Evolutionary conservation across 2,888 invertebrate species (phyloP).

Genomic region (Pristionchus fissidentatus): DNA sequence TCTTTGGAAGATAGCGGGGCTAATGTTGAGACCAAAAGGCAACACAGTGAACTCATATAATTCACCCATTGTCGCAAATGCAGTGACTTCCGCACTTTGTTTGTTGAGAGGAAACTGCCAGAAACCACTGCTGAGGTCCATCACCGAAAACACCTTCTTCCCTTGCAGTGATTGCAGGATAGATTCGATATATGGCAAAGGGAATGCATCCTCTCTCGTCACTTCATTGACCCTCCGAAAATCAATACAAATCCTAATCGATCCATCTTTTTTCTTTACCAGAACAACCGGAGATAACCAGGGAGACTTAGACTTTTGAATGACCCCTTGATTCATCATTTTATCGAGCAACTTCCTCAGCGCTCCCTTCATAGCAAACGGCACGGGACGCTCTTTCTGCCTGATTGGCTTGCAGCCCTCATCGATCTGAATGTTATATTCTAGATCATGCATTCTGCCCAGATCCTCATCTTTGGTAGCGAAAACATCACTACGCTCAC

Average conservation of each 20-base stretch:
- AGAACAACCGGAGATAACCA: constrained; percentile 6
- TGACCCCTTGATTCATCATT: background rate
- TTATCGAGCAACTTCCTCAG: background rate
- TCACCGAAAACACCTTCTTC: constrained; percentile 46
- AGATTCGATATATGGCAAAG: constrained; percentile 4
- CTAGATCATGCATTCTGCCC: background rate
- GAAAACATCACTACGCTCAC: background rate
- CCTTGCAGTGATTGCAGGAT: constrained; percentile 3
- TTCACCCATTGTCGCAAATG: constrained; percentile 1
- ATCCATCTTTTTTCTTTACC: constrained; percentile 2
- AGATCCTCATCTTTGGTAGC: background rate
- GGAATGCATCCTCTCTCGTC: constrained; percentile 11
- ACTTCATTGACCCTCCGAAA: constrained; percentile 24
- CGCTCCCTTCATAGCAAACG: background rate
- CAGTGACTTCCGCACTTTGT: background rate
- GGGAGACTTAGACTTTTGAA: background rate
- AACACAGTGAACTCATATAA: background rate
- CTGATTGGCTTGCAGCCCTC: background rate
- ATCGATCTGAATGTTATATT: background rate
- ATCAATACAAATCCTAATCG: background rate
- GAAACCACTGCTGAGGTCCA: constrained; percentile 22
- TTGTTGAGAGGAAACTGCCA: constrained; percentile 11
- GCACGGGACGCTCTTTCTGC: background rate
- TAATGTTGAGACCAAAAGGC: background rate
- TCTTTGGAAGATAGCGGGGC: constrained; percentile 5